Evolutionary conservation across 2,797 vertebrate species (phyloP).

Genomic region (Neopelma chrysocephalum): DNA sequence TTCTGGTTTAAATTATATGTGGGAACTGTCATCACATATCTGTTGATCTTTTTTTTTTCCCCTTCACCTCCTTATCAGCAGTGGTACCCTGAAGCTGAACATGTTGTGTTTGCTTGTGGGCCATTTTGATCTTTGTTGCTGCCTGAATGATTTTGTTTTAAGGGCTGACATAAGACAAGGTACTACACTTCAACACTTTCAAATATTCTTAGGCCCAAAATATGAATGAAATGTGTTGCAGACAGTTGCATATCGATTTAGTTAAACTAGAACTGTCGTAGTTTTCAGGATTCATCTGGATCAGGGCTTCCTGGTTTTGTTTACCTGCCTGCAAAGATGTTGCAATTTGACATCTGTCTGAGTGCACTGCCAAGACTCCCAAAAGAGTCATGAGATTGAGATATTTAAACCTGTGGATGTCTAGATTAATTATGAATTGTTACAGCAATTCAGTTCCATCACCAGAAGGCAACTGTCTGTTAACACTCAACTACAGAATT

Average conservation of each 20-base stretch:
- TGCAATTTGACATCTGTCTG: not conserved
- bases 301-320: not conserved
- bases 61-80: not conserved
- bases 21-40: not conserved
- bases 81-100: not conserved
- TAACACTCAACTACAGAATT: not conserved
- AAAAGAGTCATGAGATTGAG: not conserved
- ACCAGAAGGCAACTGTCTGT: not conserved
- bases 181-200: not conserved
- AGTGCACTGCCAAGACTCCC: not conserved
- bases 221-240: not conserved
- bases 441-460: not conserved
- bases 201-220: not conserved
- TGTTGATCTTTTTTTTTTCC: not conserved
- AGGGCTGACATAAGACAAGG: not conserved
- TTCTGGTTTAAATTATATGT: not conserved
- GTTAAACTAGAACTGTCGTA: not conserved
- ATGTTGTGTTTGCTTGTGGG: accelerated
- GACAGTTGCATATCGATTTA: not conserved
- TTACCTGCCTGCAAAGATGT: not conserved
- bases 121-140: not conserved
- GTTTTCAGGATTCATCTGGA: not conserved
- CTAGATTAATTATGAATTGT: not conserved
- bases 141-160: not conserved
- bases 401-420: not conserved